Percentiles rank a stretch among this genome's conserved stretches.
Conservation (phyloP, 2,113 vertebrate species). For the Ptilonorhynchus violaceus region DNA sequence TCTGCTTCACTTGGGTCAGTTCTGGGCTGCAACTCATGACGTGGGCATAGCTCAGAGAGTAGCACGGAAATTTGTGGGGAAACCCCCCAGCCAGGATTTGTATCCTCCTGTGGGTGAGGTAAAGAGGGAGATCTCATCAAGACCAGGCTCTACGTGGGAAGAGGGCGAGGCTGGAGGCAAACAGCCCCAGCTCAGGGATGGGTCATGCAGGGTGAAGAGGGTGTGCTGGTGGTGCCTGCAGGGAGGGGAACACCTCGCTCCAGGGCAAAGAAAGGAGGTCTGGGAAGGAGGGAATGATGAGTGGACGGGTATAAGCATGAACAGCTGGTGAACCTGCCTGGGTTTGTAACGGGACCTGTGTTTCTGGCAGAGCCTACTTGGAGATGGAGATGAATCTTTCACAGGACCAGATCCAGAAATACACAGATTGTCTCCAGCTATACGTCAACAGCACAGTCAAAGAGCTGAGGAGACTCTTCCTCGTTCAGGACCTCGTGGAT, state of each 20-base stretch:
- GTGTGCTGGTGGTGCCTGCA: not conserved
- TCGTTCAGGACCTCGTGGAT: slow-evolving; percentile 96
- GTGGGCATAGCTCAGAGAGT: not conserved
- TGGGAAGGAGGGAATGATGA: not conserved
- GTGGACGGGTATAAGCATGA: fast-evolving
- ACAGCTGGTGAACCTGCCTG: not conserved
- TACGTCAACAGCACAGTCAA: slow-evolving; percentile 92
- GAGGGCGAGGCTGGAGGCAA: not conserved
- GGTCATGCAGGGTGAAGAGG: not conserved
- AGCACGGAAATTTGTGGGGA: not conserved
- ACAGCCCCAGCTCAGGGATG: not conserved
- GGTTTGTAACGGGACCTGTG: not conserved
- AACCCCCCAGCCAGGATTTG: not conserved
- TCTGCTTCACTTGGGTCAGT: not conserved
- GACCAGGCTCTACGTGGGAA: not conserved
- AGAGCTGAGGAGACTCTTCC: slow-evolving; percentile 94
- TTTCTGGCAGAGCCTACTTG: slow-evolving; percentile 86
- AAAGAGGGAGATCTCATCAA: not conserved
- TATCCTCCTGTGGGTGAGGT: not conserved
- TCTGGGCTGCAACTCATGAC: fast-evolving
- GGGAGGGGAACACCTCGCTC: not conserved
- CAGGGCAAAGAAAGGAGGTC: not conserved
- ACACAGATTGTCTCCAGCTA: slow-evolving; percentile 92
- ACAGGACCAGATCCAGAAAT: slow-evolving; percentile 97
- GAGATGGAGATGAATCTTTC: slow-evolving; percentile 94